phyloP scores from a whole-genome alignment of 2,113 vertebrate genomes.

The Potamarius usumacintae region DNA sequence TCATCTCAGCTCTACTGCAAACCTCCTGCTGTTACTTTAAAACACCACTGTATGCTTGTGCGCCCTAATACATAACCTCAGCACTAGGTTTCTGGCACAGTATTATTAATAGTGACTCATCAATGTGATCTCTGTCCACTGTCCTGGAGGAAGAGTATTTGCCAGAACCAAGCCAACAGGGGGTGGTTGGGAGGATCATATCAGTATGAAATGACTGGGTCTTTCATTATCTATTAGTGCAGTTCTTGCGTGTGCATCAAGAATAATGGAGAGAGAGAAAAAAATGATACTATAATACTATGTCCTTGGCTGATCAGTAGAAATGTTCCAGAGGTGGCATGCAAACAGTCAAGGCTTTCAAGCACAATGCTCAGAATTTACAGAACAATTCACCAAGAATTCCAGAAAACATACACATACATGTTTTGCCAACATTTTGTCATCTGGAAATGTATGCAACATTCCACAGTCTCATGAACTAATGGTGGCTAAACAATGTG shows the following conservation, averaged over 20 bases:
- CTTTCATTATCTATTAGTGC: not conserved
- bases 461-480: constrained; percentile 42
- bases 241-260: not conserved
- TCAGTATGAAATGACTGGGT: constrained; percentile 18
- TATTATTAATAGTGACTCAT: constrained; percentile 56
- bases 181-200: constrained; percentile 4
- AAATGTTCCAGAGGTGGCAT: not conserved
- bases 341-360: constrained; percentile 7
- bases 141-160: constrained; percentile 26
- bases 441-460: constrained; percentile 3
- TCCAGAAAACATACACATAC: constrained; percentile 9
- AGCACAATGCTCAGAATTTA: not conserved
- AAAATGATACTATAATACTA: not conserved
- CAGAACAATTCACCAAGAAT: not conserved
- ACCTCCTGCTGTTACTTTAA: constrained; percentile 43
- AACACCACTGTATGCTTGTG: constrained; percentile 51
- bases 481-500: not conserved
- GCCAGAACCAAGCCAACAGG: constrained; percentile 13
- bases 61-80: constrained; percentile 44
- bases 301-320: not conserved
- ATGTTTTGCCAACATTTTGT: constrained; percentile 11
- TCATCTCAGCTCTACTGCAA: constrained; percentile 3
- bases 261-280: not conserved
- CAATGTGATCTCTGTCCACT: constrained; percentile 47
- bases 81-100: constrained; percentile 36